Evolutionary conservation across 2,797 vertebrate species (phyloP), one percentile per base, ranked within the genome.

Genomic region (Fringilla coelebs): DNA sequence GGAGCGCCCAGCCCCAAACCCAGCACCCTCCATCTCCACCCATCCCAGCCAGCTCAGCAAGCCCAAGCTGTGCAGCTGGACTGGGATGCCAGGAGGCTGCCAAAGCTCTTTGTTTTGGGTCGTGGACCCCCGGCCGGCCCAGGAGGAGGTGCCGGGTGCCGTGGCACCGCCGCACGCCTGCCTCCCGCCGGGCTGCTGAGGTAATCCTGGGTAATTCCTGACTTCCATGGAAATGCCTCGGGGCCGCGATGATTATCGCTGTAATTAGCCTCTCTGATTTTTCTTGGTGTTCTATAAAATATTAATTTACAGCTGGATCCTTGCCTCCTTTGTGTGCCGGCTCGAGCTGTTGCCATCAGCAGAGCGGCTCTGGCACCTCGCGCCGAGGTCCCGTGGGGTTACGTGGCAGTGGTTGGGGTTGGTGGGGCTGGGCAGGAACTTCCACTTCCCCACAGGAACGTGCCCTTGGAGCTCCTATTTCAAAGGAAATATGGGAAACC

Each of bases 211-310:
- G 93, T 95, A 96, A 96, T 91, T 93, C 94, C 94, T 84, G 85
- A 81, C 94, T 96, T 72, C 93, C 91, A 66, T 84, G 90, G 93
- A 96, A 95, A 81, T 82, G 94, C 94, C 95, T 89, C 19, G 36
- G 11, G 96, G 95, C 93, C 20, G 5, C 1, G 95, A 96, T 96
- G 93, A 94, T 94, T 94, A 95, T 96, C 93, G 6, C 93, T 49
- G 84, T 96, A 96, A 96, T 96, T 96, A 96, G 94, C 93, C 71
- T 95, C 88, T 95, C 93, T 94, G 96, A 94, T 96, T 96, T 96
- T 95, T 78, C 90, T 93, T 29, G 95, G 89, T 96, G 94, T 95
- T 94, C 93, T 88, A 95, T 95, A 96, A 96, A 96, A 96, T 93
- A 96, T 96, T 96, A 96, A 96, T 96, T 96, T 96, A 89, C 88